Conservation (phyloP, 2,888 invertebrate species). For the Patella depressa region DNA sequence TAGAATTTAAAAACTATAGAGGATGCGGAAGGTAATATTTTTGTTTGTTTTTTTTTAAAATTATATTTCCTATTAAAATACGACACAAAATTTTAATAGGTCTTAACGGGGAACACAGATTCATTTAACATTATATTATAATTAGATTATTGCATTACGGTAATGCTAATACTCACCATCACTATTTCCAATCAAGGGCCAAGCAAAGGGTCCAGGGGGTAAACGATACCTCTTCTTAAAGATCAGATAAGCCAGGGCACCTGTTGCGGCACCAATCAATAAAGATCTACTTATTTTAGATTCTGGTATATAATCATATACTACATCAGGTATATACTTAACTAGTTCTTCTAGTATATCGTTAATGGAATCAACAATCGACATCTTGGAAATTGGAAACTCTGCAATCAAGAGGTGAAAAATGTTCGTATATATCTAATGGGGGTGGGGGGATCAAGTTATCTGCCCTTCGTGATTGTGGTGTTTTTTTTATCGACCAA, state of each 20-base stretch:
- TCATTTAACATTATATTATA: too few species aligned
- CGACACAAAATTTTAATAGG: too few species aligned
- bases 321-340: background rate
- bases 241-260: constrained; percentile 7
- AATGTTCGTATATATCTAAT: too few species aligned
- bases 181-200: constrained; percentile 14
- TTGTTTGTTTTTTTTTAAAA: too few species aligned
- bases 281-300: background rate
- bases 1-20: too few species aligned
- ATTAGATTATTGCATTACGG: too few species aligned
- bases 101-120: too few species aligned
- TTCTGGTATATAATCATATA: constrained; percentile 2
- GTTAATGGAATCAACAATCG: background rate
- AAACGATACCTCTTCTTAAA: constrained; percentile 14
- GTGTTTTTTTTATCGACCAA: too few species aligned
- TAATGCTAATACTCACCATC: background rate
- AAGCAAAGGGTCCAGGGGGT: constrained; percentile 19
- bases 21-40: too few species aligned
- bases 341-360: background rate
- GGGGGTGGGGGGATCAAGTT: too few species aligned
- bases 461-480: too few species aligned
- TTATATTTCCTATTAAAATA: too few species aligned
- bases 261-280: constrained; percentile 1
- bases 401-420: background rate
- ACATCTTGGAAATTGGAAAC: background rate